phyloP scores from a whole-genome alignment of 2,113 vertebrate genomes.

The Amblyornis subalaris region DNA sequence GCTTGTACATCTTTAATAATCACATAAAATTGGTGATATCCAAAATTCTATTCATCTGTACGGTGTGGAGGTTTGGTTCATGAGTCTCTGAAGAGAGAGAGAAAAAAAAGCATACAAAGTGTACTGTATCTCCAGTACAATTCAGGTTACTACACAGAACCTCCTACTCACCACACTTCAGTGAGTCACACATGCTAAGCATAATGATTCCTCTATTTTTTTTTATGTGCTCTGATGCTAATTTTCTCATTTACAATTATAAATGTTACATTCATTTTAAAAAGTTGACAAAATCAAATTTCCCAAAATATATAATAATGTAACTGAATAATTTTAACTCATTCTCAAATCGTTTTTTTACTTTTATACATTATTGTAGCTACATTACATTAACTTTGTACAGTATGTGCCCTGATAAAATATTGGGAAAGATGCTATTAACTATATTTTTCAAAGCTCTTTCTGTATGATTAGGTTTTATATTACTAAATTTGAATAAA shows the following conservation, averaged over 20 bases:
- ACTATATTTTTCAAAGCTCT: background rate
- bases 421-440: background rate
- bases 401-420: background rate
- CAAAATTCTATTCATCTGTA: background rate
- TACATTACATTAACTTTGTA: background rate
- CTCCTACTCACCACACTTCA: conserved; percentile 35
- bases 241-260: conserved; percentile 34
- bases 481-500: conserved; percentile 9
- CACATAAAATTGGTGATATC: background rate
- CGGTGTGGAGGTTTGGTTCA: background rate
- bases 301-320: background rate
- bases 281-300: background rate
- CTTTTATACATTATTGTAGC: background rate
- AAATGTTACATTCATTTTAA: background rate
- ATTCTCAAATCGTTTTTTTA: background rate
- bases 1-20: background rate
- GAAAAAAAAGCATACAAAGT: background rate
- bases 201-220: background rate
- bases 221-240: background rate
- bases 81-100: background rate
- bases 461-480: background rate
- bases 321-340: background rate
- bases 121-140: background rate
- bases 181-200: background rate
- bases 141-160: conserved; percentile 42